Base-by-base conservation (phyloP, 2,888 invertebrate species). In the Himalopsyche anomala region DNA sequence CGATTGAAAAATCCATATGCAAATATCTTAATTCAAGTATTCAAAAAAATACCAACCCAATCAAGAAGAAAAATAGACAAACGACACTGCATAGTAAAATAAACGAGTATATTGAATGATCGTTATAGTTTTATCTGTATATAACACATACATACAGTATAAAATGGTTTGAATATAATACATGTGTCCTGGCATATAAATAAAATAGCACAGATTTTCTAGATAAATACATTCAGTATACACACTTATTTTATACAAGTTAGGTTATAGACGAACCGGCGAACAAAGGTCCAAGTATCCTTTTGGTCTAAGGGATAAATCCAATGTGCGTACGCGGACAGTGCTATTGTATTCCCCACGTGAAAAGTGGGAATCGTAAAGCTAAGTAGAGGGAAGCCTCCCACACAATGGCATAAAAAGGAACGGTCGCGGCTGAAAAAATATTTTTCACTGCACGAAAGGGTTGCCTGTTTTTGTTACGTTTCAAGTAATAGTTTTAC, bases 261-360 rank as follows among this genome's bases (percentile, higher is more conserved):
- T 6, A 62, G n/a, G 28, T 62, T n/a, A 62, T 62, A 62, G 62
- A 28, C 62, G 62, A 62, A 62, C 62, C 15, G n/a, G 62, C 6
- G 62, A 62, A 62, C 62, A 62, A 62, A 62, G 62, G 62, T 62
- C 62, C 62, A 62, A 62, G 62, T 62, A 62, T 62, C 62, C 62
- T 62, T 62, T 62, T 19, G 62, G 62, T 62, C 62, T 28, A 28
- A 62, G 62, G 62, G 62, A 19, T 62, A 62, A 62, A 62, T 62
- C 62, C 62, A 62, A 62, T 62, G 62, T 62, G 62, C 62, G 62
- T 62, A 62, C 62, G 62, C 62, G 62, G 62, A 62, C 62, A 62
- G 62, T 62, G 19, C 19, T 8, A 62, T 62, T 62, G 62, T 62
- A 62, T 62, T 62, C 62, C 62, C 62, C 62, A 62, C 62, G 62